Evolutionary conservation across 2,113 vertebrate genomes (phyloP).

Genomic region (Chamaea fasciata): DNA sequence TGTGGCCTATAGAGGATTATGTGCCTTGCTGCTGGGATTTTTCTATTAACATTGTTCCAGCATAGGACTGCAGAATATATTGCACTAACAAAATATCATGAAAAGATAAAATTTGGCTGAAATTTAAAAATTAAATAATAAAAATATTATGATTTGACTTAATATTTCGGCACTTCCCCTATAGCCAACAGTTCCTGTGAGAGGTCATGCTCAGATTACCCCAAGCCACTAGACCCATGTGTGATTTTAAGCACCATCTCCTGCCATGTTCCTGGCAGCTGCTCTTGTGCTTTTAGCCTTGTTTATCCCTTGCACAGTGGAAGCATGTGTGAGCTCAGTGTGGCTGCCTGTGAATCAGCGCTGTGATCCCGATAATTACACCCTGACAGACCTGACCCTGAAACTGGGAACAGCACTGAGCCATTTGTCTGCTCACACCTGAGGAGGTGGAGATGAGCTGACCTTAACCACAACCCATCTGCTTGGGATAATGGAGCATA

Average conservation of each 20-base stretch:
- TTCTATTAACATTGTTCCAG: not conserved
- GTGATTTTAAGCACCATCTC: not conserved
- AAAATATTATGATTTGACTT: not conserved
- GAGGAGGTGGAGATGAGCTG: not conserved
- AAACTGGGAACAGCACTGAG: accelerated
- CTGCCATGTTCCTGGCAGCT: not conserved
- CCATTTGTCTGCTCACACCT: not conserved
- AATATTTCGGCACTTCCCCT: not conserved
- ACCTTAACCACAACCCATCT: not conserved
- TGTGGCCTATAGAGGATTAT: not conserved
- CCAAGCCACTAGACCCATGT: accelerated
- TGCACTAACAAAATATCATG: not conserved
- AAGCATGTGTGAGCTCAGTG: not conserved
- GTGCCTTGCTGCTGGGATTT: not conserved
- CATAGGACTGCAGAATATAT: not conserved
- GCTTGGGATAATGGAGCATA: not conserved
- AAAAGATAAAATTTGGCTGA: not conserved
- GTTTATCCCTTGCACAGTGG: not conserved
- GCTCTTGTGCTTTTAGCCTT: not conserved
- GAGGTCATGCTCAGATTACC: not conserved
- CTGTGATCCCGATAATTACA: not conserved
- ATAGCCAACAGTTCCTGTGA: accelerated
- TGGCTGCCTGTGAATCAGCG: not conserved
- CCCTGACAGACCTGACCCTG: no score
- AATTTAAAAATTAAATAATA: not conserved